These are phyloP conservation scores for Megaustenia siamemsis DNA, from an alignment of 2,888 invertebrate genomes.

Conservation along the genomic window DNA sequence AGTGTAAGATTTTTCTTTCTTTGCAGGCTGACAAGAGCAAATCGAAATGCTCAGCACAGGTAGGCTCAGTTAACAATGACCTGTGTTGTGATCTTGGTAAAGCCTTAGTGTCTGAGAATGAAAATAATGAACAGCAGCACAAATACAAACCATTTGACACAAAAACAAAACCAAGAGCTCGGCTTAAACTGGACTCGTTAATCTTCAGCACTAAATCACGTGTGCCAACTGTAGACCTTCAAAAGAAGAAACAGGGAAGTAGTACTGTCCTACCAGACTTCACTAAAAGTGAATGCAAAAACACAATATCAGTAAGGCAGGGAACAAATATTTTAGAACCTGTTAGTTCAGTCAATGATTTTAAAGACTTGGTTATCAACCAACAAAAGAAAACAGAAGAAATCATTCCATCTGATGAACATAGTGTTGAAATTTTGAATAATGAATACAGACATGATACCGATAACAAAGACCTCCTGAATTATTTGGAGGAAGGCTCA, in stretches of 20 bases:
- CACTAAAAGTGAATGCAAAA: not conserved
- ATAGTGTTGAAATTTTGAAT: not conserved
- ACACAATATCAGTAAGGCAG: not conserved
- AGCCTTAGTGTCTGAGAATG: not conserved
- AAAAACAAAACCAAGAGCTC: not conserved
- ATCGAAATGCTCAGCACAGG: not conserved
- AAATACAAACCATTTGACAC: not conserved
- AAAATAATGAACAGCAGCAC: not conserved
- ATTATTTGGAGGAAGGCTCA: constrained; percentile 57
- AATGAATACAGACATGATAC: not conserved
- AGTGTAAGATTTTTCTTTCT: no score
- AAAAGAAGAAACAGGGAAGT: not conserved
- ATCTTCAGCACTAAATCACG: not conserved
- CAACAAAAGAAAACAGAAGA: not conserved
- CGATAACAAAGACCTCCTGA: not conserved
- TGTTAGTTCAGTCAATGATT: not conserved
- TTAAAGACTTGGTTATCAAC: not conserved
- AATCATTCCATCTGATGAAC: no score
- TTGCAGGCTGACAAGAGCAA: not conserved
- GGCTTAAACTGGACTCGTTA: not conserved
- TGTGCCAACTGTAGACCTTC: not conserved
- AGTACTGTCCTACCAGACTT: not conserved
- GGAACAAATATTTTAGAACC: not conserved
- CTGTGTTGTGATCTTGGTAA: not conserved
- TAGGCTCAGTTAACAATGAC: not conserved